A percentile compares a stretch with the other conserved stretches of the same genome.
phyloP scores from a whole-genome alignment of 2,113 vertebrate species.

The Etheostoma spectabile region DNA sequence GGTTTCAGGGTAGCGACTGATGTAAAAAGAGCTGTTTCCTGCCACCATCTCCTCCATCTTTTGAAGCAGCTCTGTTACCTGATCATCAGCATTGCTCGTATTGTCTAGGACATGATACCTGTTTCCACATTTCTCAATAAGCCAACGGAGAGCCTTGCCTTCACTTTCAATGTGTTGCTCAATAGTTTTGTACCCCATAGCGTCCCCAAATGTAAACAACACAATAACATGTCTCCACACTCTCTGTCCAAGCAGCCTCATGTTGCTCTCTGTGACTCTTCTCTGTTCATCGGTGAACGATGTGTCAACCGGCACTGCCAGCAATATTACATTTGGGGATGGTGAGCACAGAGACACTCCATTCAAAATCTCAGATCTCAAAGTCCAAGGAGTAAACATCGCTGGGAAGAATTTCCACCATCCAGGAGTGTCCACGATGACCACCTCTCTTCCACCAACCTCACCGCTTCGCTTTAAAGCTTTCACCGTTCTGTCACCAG shows the following conservation, averaged over 20 bases:
- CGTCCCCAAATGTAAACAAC: constrained; percentile 44
- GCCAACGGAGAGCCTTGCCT: constrained; percentile 24
- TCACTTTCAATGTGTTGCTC: constrained; percentile 53
- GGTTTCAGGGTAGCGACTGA: not conserved
- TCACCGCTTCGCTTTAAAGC: not conserved
- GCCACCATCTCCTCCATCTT: constrained; percentile 47
- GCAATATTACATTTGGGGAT: constrained; percentile 39
- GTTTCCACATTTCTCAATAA: constrained; percentile 37
- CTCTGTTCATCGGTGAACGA: constrained; percentile 36
- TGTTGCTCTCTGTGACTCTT: constrained; percentile 30
- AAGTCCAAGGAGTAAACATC: fast-evolving
- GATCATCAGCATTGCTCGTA: fast-evolving
- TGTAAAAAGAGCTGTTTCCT: constrained; percentile 16
- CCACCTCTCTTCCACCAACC: constrained; percentile 23
- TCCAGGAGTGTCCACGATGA: constrained; percentile 34
- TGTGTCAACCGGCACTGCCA: constrained; percentile 27
- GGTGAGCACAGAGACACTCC: constrained; percentile 22
- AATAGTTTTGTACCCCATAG: constrained; percentile 17
- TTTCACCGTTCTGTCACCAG: not conserved
- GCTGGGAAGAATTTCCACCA: constrained; percentile 32
- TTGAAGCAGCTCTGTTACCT: constrained; percentile 35
- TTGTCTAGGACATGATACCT: constrained; percentile 40
- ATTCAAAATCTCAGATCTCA: constrained; percentile 20
- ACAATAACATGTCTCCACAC: constrained; percentile 45
- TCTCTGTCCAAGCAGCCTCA: constrained; percentile 29